Evolutionary conservation across 1,140 invertebrate species (phyloP).

Genomic region (Schlechtendalia chinensis): DNA sequence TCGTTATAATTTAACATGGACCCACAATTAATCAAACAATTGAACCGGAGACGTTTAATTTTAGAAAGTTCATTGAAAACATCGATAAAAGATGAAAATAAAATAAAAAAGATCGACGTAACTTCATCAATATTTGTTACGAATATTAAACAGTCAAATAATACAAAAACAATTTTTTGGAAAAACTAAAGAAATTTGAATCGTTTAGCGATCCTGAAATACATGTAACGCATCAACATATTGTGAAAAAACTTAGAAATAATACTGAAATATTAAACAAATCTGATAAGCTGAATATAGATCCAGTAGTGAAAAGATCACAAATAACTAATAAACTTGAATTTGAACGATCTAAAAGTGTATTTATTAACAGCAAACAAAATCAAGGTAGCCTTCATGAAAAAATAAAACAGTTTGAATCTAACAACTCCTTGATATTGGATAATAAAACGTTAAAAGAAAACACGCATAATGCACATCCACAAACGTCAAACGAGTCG

Average conservation of each 20-base stretch:
- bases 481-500: not conserved
- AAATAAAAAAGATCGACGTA: not conserved
- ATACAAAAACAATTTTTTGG: constrained; percentile 28
- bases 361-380: not conserved
- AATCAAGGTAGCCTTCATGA: not conserved
- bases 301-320: not conserved
- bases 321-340: constrained; percentile 10
- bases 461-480: not conserved
- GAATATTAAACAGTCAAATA: not conserved
- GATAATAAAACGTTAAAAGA: not conserved
- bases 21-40: constrained; percentile 31
- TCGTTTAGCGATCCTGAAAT: constrained; percentile 9
- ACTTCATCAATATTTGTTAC: not conserved
- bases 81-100: constrained; percentile 25
- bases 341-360: not conserved
- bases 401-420: constrained; percentile 25
- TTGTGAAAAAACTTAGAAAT: not conserved
- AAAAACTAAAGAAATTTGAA: constrained; percentile 40
- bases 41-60: constrained; percentile 32
- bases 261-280: not conserved
- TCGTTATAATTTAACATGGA: constrained; percentile 24
- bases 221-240: not conserved
- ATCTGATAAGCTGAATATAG: not conserved
- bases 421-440: not conserved
- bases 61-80: constrained; percentile 14